phyloP scores from a whole-genome alignment of 2,113 vertebrate genomes.

The Pomatorhinus ruficollis region DNA sequence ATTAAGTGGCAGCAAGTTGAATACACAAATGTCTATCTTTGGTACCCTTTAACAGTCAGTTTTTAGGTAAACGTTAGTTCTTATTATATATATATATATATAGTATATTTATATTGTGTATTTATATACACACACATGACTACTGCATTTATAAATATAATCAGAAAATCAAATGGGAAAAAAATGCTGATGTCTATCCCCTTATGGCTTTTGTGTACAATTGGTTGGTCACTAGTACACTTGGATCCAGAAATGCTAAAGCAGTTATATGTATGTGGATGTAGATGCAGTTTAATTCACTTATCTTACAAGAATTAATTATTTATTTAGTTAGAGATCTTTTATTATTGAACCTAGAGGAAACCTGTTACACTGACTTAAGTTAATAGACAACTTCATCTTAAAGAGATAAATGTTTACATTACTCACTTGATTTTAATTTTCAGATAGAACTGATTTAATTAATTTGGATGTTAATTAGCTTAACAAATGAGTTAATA shows the following conservation, averaged over 20 bases:
- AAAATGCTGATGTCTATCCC: not conserved
- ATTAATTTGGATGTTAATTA: not conserved
- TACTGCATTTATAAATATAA: not conserved
- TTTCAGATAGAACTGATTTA: not conserved
- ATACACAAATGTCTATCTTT: not conserved
- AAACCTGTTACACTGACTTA: not conserved
- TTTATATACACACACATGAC: not conserved
- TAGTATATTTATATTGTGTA: not conserved
- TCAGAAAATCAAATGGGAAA: not conserved
- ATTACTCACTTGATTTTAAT: not conserved
- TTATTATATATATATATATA: not conserved
- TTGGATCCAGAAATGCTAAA: not conserved
- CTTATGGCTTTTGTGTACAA: not conserved
- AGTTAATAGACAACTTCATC: not conserved
- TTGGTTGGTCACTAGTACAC: not conserved
- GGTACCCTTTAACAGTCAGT: not conserved
- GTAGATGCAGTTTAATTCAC: not conserved
- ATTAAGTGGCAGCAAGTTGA: not conserved
- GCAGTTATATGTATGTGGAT: not conserved
- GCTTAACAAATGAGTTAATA: not conserved
- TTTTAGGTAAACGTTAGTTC: not conserved
- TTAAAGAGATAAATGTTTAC: not conserved
- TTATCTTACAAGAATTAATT: fast-evolving
- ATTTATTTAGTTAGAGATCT: not conserved
- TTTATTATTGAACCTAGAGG: not conserved